A percentile compares a stretch with the other conserved stretches of the same genome.
Evolutionary conservation across 64 coral and sea anemone genomes (phyloP).

Genomic region (Actinia tenebrosa): DNA sequence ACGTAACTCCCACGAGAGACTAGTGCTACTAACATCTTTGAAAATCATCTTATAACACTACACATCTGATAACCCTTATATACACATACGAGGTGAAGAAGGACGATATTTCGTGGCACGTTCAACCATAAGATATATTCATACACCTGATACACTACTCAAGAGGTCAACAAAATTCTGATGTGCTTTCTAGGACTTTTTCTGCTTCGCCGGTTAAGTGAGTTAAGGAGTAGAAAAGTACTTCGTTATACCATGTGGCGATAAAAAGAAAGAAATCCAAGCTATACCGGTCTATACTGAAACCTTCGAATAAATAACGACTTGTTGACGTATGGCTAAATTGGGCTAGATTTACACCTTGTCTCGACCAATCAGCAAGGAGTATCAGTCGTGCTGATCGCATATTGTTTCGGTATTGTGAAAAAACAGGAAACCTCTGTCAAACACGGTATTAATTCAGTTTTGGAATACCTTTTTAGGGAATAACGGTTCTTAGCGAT

Average conservation of each 20-base stretch:
- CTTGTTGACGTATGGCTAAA: not conserved
- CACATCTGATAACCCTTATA: not conserved
- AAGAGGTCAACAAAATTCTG: not conserved
- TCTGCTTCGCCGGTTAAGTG: not conserved
- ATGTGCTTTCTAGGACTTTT: not conserved
- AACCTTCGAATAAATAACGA: not conserved
- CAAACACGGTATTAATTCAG: no score
- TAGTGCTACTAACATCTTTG: not conserved
- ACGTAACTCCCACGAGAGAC: not conserved
- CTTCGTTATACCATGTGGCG: not conserved
- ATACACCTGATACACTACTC: not conserved
- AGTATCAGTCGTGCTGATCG: not conserved
- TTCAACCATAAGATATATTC: not conserved
- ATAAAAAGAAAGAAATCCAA: not conserved
- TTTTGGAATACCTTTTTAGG: no score
- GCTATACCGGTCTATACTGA: not conserved
- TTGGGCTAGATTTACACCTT: not conserved
- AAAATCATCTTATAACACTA: not conserved
- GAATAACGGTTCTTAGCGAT: no score
- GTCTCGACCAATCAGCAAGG: not conserved
- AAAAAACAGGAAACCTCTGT: not conserved
- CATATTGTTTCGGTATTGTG: not conserved
- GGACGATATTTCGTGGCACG: not conserved
- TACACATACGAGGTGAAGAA: not conserved
- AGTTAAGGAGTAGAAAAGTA: not conserved